Evolutionary conservation across 2,113 vertebrate species (phyloP), one percentile per base, ranked within the genome.

Genomic region (Phocoena sinus): DNA sequence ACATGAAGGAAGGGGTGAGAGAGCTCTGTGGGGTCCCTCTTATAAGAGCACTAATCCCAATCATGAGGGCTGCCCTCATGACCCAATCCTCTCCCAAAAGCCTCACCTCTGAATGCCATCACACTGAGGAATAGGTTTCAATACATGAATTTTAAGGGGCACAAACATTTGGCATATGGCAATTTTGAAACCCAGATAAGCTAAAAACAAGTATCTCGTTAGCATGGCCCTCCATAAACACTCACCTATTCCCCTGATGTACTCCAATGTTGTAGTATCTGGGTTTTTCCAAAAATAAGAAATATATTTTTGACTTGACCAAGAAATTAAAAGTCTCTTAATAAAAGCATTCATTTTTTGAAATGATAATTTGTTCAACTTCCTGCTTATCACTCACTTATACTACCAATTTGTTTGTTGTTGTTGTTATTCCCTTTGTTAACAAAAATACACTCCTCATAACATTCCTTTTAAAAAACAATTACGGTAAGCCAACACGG

Each of bases 191-290:
- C 44, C 3, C 20, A 90, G 15, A 50, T 36, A 14, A 85, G n/a
- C 44, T 71, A 56, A 81, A 77, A 53, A 47, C 73, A 6, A 3
- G 21, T 25, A 12, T 63, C 21, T 85, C 31, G 8, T 44, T 53
- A 63, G 7, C 10, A 21, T 65, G 17, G 2, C 26, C 8, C 6
- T 94, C 0, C 50, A 67, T 1, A 41, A 74, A 44, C 33, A 71
- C 9, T 50, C 38, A 36, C 5, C 1, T 12, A 2, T 31, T 56
- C 15, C 9, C 3, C 6, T 68, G 1, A 13, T 87, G 0, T 36
- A 56, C 44, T 28, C 28, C 28, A 17, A 8, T 62, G 12, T 56
- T 18, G 56, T 73, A 79, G 4, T 41, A 80, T 5, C 2, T 47
- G 21, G n/a, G 6, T 31, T 89, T 76, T 83, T 17, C 3, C 31